Conservation (phyloP, 2,797 vertebrate genomes). For the Petrocephalus schoutedeni region DNA sequence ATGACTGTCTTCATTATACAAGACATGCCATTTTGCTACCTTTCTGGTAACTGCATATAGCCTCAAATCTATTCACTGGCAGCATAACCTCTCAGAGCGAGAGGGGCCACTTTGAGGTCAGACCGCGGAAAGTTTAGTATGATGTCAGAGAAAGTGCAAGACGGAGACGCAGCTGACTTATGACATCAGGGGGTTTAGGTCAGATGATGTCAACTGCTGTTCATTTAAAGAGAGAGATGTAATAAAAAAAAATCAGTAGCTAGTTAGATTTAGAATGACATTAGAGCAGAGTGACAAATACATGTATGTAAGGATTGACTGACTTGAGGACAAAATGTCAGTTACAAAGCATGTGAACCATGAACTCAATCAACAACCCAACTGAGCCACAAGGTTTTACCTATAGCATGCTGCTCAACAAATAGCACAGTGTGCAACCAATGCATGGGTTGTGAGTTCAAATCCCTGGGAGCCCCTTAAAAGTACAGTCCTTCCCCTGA, state of each 20-base stretch:
- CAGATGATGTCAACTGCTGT: constrained; percentile 42
- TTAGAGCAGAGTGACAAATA: background rate
- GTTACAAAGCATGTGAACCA: background rate
- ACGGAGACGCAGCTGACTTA: background rate
- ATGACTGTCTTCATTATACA: background rate
- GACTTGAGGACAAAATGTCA: background rate
- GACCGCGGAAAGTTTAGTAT: background rate
- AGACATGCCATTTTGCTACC: background rate
- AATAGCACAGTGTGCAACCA: background rate
- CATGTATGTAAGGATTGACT: background rate
- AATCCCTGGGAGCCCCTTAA: background rate
- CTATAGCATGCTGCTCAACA: background rate
- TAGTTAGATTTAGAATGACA: background rate
- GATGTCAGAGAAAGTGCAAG: background rate
- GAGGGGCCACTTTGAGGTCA: background rate
- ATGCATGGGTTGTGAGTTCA: background rate
- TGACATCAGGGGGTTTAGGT: background rate
- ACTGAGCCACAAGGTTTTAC: background rate
- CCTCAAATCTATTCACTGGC: background rate
- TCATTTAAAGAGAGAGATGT: constrained; percentile 16
- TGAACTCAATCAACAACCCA: background rate
- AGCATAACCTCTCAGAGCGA: background rate
- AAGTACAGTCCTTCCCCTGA: background rate
- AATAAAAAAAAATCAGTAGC: background rate
- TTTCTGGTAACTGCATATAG: background rate